Base-by-base conservation (phyloP, 1,140 invertebrate genomes). In the Zelostemma sp. region DNA sequence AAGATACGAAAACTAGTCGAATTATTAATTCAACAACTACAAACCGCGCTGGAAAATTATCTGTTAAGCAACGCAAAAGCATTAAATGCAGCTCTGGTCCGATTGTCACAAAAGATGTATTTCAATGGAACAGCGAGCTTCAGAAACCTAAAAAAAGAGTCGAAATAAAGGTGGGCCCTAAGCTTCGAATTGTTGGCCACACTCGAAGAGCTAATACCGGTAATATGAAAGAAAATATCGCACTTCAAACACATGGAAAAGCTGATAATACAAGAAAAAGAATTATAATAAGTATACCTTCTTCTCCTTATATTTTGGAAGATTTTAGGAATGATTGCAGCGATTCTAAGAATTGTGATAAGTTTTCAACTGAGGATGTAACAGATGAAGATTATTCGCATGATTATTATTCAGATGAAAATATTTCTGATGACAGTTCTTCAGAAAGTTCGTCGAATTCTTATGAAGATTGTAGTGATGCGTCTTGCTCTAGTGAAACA, bases 131-230 rank as follows among this genome's bases (percentile, higher is more conserved):
- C 0, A 62, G 62, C 28, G 28, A 21, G 5, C 28, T 61, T 0
- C 45, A 71, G 0, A 66, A 68, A 28, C 59, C 62, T 6, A 69
- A 63, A 21, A 77, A 63, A 19, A 48, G 73, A 21, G 59, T 78
- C 0, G 75, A 75, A 43, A 68, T 78, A 6, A 78, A 74, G 35
- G 71, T 78, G 6, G 69, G 67, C 45, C 75, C 73, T 0, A 49
- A 61, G 9, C 19, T 70, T 5, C 31, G 50, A 31, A 5, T 8
- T 12, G n/a, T 51, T 8, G 35, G 31, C n/a, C 31, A 51, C 9
- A 9, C 21, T 6, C 14, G 35, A 12, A 31, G 21, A 17, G 9
- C 1, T 4, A n/a, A 35, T n/a, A 9, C 6, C 25, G 25, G 3
- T 3, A 28, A 8, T 28, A 28, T 28, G 25, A 28, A 28, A 28